Evolutionary conservation across 2,797 vertebrate genomes (phyloP), one percentile per base, ranked within the genome.

Genomic region (Dermochelys coriacea): DNA sequence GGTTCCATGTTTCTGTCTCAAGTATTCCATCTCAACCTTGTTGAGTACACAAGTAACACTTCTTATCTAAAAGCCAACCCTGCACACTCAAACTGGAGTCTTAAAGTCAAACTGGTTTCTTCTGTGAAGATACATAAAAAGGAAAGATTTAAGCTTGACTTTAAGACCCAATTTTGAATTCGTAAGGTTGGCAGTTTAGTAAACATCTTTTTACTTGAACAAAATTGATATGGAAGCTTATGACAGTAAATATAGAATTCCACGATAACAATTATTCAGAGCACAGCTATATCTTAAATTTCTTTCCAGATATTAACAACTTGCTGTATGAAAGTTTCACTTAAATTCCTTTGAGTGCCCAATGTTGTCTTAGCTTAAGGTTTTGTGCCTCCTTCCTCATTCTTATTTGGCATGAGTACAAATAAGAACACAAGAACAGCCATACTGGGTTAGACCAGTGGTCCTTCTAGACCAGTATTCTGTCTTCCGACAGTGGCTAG

Each of bases 41-140:
- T 91, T 89, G 74, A 85, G 34, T 34, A 93, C 92, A 47, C 88
- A 89, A 9, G 15, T 84, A 87, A 59, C 61, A 87, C 86, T 8
- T 80, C 81, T 93, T 64, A 2, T 12, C 10, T 82, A 85, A 88
- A 89, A 91, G 8, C 34, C 50, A 87, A 9, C 68, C 6, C 4
- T 49, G 51, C 37, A 92, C 41, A 81, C 27, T 57, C 50, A 89
- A 54, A 25, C 54, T 92, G 37, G 50, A 18, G 10, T 87, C 83
- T 50, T 91, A 50, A 83, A 92, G 19, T 18, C 90, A 41, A 31
- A 68, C 31, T 68, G 4, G 18, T 37, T 68, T 68, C 23, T 86
- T 96, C 31, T 75, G 25, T 25, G 71, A 75, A 75, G 37, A 75
- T 47, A 12, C 71, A 47, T 47, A 45, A 75, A 47, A 75, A 27